phyloP scores from a whole-genome alignment of 2,797 vertebrate species.

The Echeneis naucrates region DNA sequence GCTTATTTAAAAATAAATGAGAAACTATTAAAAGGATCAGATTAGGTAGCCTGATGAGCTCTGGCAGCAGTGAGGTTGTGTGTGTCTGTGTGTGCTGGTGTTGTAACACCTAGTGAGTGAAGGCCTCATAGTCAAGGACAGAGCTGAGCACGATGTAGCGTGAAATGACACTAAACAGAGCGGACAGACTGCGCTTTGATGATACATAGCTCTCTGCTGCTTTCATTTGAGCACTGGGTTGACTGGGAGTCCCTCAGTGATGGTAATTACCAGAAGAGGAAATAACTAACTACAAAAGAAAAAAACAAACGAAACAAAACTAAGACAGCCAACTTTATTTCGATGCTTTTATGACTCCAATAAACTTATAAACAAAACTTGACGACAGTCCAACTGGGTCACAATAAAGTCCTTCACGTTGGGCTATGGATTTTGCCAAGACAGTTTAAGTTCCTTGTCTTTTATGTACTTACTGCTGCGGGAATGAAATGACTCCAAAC shows the following conservation, averaged over 20 bases:
- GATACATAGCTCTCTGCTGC: conserved; percentile 57
- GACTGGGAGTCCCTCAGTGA: conserved; percentile 51
- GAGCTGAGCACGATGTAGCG: conserved; percentile 47
- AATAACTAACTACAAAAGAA: conserved; percentile 72
- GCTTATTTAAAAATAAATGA: conserved; percentile 39
- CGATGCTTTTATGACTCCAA: conserved; percentile 25
- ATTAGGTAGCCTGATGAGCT: conserved; percentile 35
- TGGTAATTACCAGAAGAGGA: conserved; percentile 53
- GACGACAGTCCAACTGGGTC: background rate
- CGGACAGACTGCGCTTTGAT: conserved; percentile 65
- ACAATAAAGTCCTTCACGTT: background rate
- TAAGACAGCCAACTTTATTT: conserved; percentile 31
- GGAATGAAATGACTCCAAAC: conserved; percentile 10
- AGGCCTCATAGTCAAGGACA: conserved; percentile 57
- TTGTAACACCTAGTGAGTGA: conserved; percentile 29
- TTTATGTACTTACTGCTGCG: conserved; percentile 1
- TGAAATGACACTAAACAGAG: conserved; percentile 65
- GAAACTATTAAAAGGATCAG: conserved; percentile 27
- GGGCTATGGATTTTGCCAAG: conserved; percentile 4
- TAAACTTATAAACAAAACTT: conserved; percentile 22
- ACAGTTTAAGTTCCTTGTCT: conserved; percentile 14
- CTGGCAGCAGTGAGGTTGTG: background rate
- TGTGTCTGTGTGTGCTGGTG: conserved; percentile 8
- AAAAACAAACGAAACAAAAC: too few relatives aligned
- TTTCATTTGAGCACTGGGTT: conserved; percentile 52